Conservation (phyloP, 2,797 vertebrate genomes). For the Rachycentron canadum region DNA sequence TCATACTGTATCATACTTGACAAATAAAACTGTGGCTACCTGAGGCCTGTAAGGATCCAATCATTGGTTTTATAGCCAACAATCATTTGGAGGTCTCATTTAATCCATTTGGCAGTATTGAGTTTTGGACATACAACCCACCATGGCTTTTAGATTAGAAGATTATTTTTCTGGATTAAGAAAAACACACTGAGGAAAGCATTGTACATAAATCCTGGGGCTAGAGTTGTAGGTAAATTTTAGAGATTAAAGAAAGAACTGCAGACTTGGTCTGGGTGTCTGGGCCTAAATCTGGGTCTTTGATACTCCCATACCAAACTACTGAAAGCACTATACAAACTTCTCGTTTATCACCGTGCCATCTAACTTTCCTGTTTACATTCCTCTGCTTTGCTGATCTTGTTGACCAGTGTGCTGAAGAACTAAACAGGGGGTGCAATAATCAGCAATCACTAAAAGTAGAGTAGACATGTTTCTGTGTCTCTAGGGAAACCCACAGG, state of each 20-base stretch:
- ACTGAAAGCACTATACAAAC: not conserved
- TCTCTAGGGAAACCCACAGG: constrained; percentile 21
- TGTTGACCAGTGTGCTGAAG: not conserved
- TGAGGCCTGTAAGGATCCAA: not conserved
- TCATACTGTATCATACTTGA: constrained; percentile 2
- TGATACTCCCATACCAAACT: not conserved
- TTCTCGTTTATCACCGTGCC: not conserved
- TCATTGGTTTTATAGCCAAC: constrained; percentile 3
- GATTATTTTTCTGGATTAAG: not conserved
- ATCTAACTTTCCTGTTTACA: constrained; percentile 6
- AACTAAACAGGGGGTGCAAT: constrained; percentile 21
- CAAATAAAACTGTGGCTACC: not conserved
- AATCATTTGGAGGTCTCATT: not conserved
- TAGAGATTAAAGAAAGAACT: not conserved
- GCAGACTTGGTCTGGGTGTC: not conserved
- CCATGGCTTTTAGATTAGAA: not conserved
- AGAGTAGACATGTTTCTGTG: constrained; percentile 19
- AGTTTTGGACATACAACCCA: not conserved
- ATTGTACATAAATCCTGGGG: not conserved
- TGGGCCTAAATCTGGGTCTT: too few relatives aligned
- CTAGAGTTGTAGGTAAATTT: not conserved
- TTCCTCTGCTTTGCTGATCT: constrained; percentile 18
- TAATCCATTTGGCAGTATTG: not conserved
- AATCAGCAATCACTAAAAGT: constrained; percentile 30
- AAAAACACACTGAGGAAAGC: not conserved